Conservation (phyloP, 2,888 invertebrate species). For the Fragum sueziense region DNA sequence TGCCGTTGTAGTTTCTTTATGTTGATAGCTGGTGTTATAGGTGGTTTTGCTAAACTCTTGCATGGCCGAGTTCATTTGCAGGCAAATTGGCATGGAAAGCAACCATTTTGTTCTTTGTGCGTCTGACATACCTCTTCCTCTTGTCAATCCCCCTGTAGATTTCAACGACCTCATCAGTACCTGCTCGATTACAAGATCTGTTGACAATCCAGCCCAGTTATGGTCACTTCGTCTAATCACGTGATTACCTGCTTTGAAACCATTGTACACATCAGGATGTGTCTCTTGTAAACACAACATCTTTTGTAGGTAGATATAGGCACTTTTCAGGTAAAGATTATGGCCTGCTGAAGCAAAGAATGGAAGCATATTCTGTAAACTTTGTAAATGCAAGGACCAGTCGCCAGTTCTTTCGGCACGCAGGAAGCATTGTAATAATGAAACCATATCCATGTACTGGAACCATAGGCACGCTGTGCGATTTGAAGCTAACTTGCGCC, state of each 20-base stretch:
- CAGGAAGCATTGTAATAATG: not conserved
- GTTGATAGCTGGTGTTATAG: no score
- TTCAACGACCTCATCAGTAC: conserved; percentile 65
- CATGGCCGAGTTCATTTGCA: not conserved
- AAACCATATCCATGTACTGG: not conserved
- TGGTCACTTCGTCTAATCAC: conserved; percentile 45
- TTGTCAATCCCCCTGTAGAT: conserved; percentile 62
- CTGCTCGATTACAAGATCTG: conserved; percentile 69
- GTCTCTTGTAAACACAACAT: not conserved
- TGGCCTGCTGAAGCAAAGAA: conserved; percentile 30
- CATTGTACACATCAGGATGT: no score
- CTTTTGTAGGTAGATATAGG: conserved; percentile 18
- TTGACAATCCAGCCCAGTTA: conserved; percentile 66
- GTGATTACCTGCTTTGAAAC: not conserved
- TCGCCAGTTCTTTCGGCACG: not conserved
- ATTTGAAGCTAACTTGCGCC: not conserved
- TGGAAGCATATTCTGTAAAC: conserved; percentile 20
- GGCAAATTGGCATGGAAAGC: conserved; percentile 56
- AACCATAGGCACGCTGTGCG: not conserved
- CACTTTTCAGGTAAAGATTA: conserved; percentile 23
- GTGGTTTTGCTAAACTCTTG: no score
- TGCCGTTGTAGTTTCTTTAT: no score
- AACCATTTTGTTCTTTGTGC: conserved; percentile 59
- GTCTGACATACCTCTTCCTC: conserved; percentile 62
- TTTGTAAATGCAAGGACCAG: no score